Base-by-base conservation (phyloP, 2,888 invertebrate species). In the Gastracanthus pulcherrimus region DNA sequence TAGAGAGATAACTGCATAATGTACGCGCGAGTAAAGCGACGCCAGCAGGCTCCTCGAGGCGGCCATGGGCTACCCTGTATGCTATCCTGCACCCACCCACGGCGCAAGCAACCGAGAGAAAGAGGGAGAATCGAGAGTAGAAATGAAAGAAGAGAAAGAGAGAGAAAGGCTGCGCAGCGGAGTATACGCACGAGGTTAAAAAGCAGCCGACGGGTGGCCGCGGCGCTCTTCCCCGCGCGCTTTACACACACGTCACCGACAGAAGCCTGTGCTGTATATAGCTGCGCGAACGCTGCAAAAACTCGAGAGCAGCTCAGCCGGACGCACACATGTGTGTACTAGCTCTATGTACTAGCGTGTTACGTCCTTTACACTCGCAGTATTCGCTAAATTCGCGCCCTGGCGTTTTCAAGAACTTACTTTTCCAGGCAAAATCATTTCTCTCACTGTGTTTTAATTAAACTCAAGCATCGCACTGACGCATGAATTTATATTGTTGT, bases 231-330 rank as follows among this genome's bases (percentile, higher is more conserved):
- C 26, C 45, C 51, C 29, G 13, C 11, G 23, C 36, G 23, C 34
- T 34, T 34, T 48, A 51, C 72, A 26, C 66, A 66, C 66, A 76
- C 76, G 67, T 67, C 76, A 55, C 48, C 67, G 76, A 11, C 76
- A 76, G 76, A 62, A 62, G 19, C 62, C 34, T 51, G n/a, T 23
- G 36, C n/a, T 23, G 51, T 38, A 13, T 9, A 41, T 13, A 4
- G 48, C 48, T 16, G 60, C 29, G 16, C 26, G n/a, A n/a, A n/a
- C n/a, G 29, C 60, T 6, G 60, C 45, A 74, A 62, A 74, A 74
- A 62, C 23, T 74, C 34, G 38, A 74, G 62, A 58, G 45, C 45
- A 64, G 51, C n/a, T 34, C 7, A 16, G 48, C 31, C 19, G 45
- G 29, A 62, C 60, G 34, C 31, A 26, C 74, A 11, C 38, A 31